Evolutionary conservation across 1,140 invertebrate species (phyloP).

Genomic region (Liolophura sinensis): DNA sequence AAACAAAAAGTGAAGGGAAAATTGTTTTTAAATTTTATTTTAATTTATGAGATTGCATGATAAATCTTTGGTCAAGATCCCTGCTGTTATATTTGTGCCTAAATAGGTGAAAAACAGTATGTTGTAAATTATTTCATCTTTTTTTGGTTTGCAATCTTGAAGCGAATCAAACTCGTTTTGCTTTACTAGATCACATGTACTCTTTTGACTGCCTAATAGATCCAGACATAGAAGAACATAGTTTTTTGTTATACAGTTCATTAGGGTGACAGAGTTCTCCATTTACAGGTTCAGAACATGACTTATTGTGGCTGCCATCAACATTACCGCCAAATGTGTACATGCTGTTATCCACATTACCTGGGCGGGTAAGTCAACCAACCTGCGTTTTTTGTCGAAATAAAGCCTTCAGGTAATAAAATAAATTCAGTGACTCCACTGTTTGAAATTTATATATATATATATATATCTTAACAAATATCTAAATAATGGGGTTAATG

Average conservation of each 20-base stretch:
- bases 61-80: neutral
- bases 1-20: neutral
- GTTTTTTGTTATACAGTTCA: no score
- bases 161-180: no score
- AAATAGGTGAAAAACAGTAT: neutral
- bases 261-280: neutral
- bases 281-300: conserved; percentile 33
- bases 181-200: no score
- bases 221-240: no score
- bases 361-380: conserved; percentile 29
- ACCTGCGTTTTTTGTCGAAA: neutral
- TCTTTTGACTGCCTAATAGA: no score
- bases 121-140: neutral
- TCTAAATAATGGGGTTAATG: no score
- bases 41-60: neutral
- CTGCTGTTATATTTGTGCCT: neutral
- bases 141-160: no score
- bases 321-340: conserved; percentile 30
- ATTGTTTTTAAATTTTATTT: neutral
- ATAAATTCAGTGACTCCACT: no score
- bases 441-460: no score
- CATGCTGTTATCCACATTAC: conserved; percentile 36
- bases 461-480: no score
- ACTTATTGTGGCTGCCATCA: conserved; percentile 33
- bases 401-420: neutral